These are phyloP conservation scores for Ferdinandea cuprea DNA, from an alignment of 2,888 invertebrate species.

Conservation along the genomic window DNA sequence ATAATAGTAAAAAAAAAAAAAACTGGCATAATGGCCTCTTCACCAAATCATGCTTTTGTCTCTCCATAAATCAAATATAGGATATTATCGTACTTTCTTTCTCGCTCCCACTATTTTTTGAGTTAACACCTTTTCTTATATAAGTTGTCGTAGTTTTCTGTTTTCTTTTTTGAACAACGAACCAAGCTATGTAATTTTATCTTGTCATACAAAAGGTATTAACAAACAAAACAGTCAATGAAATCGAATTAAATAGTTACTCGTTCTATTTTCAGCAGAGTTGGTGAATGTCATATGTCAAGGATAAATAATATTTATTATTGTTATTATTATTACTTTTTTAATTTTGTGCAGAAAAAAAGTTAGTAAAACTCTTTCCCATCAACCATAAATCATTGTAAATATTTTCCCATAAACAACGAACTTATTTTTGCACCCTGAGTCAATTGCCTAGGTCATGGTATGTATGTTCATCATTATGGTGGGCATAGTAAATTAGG, in stretches of 20 bases:
- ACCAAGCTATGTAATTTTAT: slow-evolving; percentile 12
- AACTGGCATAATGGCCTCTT: slow-evolving; percentile 73
- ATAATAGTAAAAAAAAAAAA: neutral
- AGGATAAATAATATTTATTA: slow-evolving; percentile 23
- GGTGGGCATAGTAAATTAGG: slow-evolving; percentile 20
- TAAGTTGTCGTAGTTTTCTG: slow-evolving; percentile 29
- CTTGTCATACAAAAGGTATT: slow-evolving; percentile 19
- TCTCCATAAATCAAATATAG: slow-evolving; percentile 35
- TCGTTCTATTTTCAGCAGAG: slow-evolving; percentile 62
- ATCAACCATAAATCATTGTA: slow-evolving; percentile 6
- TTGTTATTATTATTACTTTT: neutral
- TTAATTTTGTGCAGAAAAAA: neutral
- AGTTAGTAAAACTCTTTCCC: neutral
- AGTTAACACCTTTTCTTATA: slow-evolving; percentile 30
- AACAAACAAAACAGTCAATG: slow-evolving; percentile 4
- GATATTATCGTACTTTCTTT: slow-evolving; percentile 44
- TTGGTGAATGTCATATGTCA: slow-evolving; percentile 77
- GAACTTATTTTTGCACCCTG: slow-evolving; percentile 16
- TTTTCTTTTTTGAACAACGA: slow-evolving; percentile 18
- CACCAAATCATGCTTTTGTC: slow-evolving; percentile 75
- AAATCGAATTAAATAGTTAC: slow-evolving; percentile 18
- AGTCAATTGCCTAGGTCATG: slow-evolving; percentile 3
- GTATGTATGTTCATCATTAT: no score
- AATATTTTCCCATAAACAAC: slow-evolving; percentile 8
- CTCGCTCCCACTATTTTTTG: slow-evolving; percentile 47